A percentile compares a stretch with the other conserved stretches of the same genome.
Evolutionary conservation across 2,797 vertebrate species (phyloP).

Genomic region (Petrocephalus schoutedeni): DNA sequence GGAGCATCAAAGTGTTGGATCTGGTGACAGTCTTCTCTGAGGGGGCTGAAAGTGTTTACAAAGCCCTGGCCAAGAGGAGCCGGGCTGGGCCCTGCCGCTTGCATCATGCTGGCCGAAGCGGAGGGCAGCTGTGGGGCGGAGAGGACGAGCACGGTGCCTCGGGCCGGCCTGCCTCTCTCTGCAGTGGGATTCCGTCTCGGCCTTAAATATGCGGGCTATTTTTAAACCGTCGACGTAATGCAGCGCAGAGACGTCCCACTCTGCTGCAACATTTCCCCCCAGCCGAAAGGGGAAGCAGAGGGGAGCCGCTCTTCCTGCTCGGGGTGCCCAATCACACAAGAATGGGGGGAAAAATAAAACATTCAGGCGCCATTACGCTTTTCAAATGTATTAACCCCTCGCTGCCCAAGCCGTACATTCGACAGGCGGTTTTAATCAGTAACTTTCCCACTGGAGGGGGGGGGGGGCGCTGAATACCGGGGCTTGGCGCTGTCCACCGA

Average conservation of each 20-base stretch:
- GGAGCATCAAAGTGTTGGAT: neutral
- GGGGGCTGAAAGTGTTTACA: slow-evolving; percentile 42
- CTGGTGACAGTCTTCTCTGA: slow-evolving; percentile 20
- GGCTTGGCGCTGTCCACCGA: slow-evolving; percentile 72
- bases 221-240: slow-evolving; percentile 93
- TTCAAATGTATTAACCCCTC: slow-evolving; percentile 62
- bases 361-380: slow-evolving; percentile 17
- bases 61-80: slow-evolving; percentile 34
- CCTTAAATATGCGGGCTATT: slow-evolving; percentile 99
- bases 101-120: slow-evolving; percentile 41
- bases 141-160: slow-evolving; percentile 57
- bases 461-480: slow-evolving; percentile 54
- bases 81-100: slow-evolving; percentile 35
- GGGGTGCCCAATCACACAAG: slow-evolving; percentile 84
- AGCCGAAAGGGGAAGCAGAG: slow-evolving; percentile 92
- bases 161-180: slow-evolving; percentile 80
- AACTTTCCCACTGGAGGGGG: slow-evolving; percentile 64
- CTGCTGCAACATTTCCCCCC: slow-evolving; percentile 85
- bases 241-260: slow-evolving; percentile 71
- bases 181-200: slow-evolving; percentile 84
- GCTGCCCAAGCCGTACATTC: slow-evolving; percentile 48
- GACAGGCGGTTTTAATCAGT: slow-evolving; percentile 53
- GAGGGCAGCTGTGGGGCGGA: slow-evolving; percentile 39
- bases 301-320: slow-evolving; percentile 92
- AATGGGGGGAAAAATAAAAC: slow-evolving; percentile 45